These are phyloP conservation scores for Ascaphus truei DNA, from an alignment of 2,113 vertebrate genomes.

Conservation along the genomic window DNA sequence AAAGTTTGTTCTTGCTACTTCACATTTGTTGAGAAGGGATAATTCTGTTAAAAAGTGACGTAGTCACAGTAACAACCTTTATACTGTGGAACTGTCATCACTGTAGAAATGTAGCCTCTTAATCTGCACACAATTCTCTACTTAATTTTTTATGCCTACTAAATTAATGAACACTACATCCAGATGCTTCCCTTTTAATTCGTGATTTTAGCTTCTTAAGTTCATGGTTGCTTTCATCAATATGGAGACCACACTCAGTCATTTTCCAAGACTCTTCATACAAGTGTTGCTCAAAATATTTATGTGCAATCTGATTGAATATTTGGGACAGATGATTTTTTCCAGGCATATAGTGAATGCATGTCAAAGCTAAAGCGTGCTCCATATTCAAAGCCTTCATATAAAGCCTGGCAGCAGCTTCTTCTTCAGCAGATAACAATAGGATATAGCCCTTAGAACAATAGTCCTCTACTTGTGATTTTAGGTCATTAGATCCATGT, in stretches of 20 bases:
- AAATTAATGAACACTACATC: slow-evolving; percentile 77
- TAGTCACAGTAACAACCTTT: too few relatives aligned
- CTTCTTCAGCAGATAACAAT: slow-evolving; percentile 59
- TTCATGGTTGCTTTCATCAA: slow-evolving; percentile 63
- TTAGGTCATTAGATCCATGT: slow-evolving; percentile 37
- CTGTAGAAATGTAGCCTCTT: too few relatives aligned
- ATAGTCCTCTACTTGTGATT: slow-evolving; percentile 60
- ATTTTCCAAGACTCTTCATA: slow-evolving; percentile 71
- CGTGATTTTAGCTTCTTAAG: slow-evolving; percentile 73
- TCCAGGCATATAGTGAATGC: slow-evolving; percentile 59
- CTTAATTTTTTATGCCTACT: too few relatives aligned
- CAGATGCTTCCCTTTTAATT: slow-evolving; percentile 67
- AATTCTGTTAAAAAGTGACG: too few relatives aligned
- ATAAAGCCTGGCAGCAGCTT: slow-evolving; percentile 69
- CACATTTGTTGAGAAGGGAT: too few relatives aligned
- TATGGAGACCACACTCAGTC: slow-evolving; percentile 68
- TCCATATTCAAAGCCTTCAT: slow-evolving; percentile 70
- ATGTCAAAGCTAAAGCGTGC: slow-evolving; percentile 51
- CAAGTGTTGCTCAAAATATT: slow-evolving; percentile 56
- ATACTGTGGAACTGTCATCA: too few relatives aligned
- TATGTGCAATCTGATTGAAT: slow-evolving; percentile 63
- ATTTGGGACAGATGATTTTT: slow-evolving; percentile 47
- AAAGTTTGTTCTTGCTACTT: too few relatives aligned
- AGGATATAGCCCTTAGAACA: slow-evolving; percentile 72
- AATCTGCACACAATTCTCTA: too few relatives aligned